Conservation (phyloP, 35 echinoderm and acorn worm genomes). For the Apostichopus californicus region DNA sequence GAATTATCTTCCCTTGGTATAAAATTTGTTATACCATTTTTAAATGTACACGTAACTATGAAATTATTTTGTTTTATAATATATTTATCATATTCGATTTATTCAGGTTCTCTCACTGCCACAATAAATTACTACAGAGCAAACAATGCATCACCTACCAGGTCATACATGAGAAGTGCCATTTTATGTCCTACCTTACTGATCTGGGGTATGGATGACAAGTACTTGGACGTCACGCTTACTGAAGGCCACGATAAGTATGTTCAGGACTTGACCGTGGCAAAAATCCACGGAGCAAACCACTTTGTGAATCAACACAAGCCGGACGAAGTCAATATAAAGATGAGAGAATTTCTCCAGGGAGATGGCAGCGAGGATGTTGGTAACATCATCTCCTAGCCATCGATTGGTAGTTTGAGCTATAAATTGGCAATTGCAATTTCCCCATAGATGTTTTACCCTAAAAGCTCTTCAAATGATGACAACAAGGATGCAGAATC, state of each 20-base stretch:
- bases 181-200: slow-evolving; percentile 50
- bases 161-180: not conserved
- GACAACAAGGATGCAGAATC: too few species aligned
- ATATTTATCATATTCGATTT: not conserved
- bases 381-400: not conserved
- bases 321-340: slow-evolving; percentile 38
- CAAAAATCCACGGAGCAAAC: not conserved
- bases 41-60: too few species aligned
- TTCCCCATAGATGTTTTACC: too few species aligned
- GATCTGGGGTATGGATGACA: slow-evolving; percentile 42
- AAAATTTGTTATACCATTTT: too few species aligned
- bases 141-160: not conserved
- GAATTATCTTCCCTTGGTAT: too few species aligned
- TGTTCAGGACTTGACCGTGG: slow-evolving; percentile 30
- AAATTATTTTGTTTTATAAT: too few species aligned
- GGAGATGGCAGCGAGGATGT: slow-evolving; percentile 42
- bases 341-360: slow-evolving; percentile 45
- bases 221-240: not conserved
- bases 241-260: slow-evolving; percentile 43
- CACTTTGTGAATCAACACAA: slow-evolving; percentile 46
- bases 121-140: slow-evolving; percentile 52
- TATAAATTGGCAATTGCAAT: too few species aligned
- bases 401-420: too few species aligned
- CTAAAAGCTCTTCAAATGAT: too few species aligned
- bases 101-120: slow-evolving; percentile 1